These are phyloP conservation scores for Scopus umbretta DNA, from an alignment of 2,113 vertebrate genomes.

Conservation along the genomic window DNA sequence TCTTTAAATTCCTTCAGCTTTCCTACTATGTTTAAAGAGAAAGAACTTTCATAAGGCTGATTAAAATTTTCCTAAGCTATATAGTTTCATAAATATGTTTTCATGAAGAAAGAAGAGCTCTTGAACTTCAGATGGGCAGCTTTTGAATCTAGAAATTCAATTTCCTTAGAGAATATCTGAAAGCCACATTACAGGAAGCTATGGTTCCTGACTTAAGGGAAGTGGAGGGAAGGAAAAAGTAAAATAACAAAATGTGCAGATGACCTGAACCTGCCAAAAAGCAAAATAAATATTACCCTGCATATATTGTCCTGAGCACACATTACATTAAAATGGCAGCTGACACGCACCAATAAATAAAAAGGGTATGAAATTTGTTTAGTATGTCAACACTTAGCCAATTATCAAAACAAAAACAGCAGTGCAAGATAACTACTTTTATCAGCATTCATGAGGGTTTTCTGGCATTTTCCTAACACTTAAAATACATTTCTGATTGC, in stretches of 20 bases:
- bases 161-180: slow-evolving; percentile 60
- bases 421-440: neutral
- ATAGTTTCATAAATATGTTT: slow-evolving; percentile 45
- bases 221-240: slow-evolving; percentile 47
- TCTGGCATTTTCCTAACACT: neutral
- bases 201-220: slow-evolving; percentile 53
- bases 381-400: neutral
- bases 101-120: slow-evolving; percentile 41
- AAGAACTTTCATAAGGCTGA: slow-evolving; percentile 29
- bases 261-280: slow-evolving; percentile 5
- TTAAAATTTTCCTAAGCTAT: slow-evolving; percentile 48
- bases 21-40: neutral
- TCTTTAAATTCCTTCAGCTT: slow-evolving; percentile 24
- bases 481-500: neutral
- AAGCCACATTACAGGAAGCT: slow-evolving; percentile 63
- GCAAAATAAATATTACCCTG: slow-evolving; percentile 36
- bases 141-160: slow-evolving; percentile 56
- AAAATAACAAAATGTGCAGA: slow-evolving; percentile 57
- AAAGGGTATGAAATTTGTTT: neutral
- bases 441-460: neutral
- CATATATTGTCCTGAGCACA: neutral
- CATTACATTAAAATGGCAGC: neutral
- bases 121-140: slow-evolving; percentile 45
- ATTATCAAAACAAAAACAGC: neutral
- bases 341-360: neutral